Evolutionary conservation across 2,888 invertebrate species (phyloP), one percentile per base, ranked within the genome.

Genomic region (Caenorhabditis afra): DNA sequence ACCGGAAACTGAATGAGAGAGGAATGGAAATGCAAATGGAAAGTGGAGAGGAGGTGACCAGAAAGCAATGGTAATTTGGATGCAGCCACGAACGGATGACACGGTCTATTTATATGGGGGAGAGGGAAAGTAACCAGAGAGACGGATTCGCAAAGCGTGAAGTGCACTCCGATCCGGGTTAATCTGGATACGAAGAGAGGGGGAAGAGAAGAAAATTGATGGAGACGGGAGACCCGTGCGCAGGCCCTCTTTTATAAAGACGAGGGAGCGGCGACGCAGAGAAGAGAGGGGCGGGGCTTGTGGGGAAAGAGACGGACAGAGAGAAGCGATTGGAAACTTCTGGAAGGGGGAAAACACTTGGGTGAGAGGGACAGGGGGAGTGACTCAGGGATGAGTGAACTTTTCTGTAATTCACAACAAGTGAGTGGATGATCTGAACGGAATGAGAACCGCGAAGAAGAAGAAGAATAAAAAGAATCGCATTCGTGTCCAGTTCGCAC

Each of bases 91-190:
- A n/a, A n/a, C n/a, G 49, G 47, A 20, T 44, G 59, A 61, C 70
- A 61, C 65, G 65, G 65, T 65, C 65, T 65, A 59, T 65, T 71
- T 71, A 71, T 64, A 57, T 64, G 18, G 18, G 22, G 29, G 29
- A 39, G 10, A 47, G 23, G 7, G 18, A 47, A 45, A 29, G 52
- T 65, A 66, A 66, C 55, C 23, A 61, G 57, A 65, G 41, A 55
- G 49, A 52, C 49, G 53, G 70, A 59, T 47, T 50, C 41, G 49
- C 59, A 49, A 71, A 64, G 71, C 71, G 71, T 71, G 62, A 71
- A 71, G 71, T 71, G 71, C 71, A 71, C 45, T 45, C 61, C 62
- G 57, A 71, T 71, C 71, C 71, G 71, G 71, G 71, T 71, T 62
- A 71, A 71, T 71, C 71, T 49, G 61, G 62, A 49, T 20, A 55